Percentiles rank a stretch among this genome's conserved stretches.
These are phyloP conservation scores for Dicranocentrus wangi DNA, from an alignment of 2,888 invertebrate genomes.

Conservation along the genomic window DNA sequence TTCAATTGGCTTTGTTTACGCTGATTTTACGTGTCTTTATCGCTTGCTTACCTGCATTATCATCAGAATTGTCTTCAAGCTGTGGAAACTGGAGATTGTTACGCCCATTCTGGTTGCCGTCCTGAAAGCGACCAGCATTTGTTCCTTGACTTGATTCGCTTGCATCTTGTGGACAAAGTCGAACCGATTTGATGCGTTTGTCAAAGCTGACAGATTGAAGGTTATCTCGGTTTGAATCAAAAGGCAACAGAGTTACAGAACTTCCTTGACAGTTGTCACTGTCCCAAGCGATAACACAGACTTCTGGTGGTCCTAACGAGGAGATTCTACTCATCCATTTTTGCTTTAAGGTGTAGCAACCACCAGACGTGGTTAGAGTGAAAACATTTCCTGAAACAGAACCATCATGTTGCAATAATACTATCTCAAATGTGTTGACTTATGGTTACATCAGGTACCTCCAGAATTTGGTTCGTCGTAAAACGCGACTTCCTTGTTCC, in stretches of 20 bases:
- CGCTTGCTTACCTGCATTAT: neutral
- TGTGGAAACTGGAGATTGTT: neutral
- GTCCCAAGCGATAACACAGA: slow-evolving; percentile 27
- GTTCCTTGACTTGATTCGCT: neutral
- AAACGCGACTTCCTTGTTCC: slow-evolving; percentile 30
- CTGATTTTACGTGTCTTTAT: neutral
- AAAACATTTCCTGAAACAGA: slow-evolving; percentile 30
- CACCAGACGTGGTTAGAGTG: slow-evolving; percentile 22
- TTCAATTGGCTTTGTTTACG: neutral
- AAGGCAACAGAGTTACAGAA: neutral
- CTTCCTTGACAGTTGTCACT: slow-evolving; percentile 7
- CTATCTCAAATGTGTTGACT: neutral
- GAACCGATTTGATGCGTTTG: slow-evolving; percentile 23
- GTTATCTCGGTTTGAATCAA: slow-evolving; percentile 6
- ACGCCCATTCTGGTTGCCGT: neutral
- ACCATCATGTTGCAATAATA: too few relatives aligned
- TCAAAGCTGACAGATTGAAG: slow-evolving; percentile 11
- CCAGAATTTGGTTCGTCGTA: slow-evolving; percentile 32
- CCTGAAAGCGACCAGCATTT: neutral
- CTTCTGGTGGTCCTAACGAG: slow-evolving; percentile 9
- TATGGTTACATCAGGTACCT: slow-evolving; percentile 10
- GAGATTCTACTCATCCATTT: slow-evolving; percentile 37
- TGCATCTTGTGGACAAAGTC: neutral
- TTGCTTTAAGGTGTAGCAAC: slow-evolving; percentile 40
- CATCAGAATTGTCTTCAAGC: neutral